Percentiles rank a stretch among this genome's conserved stretches.
Evolutionary conservation across 2,888 invertebrate species (phyloP).

Genomic region (Heliothis peltigera): DNA sequence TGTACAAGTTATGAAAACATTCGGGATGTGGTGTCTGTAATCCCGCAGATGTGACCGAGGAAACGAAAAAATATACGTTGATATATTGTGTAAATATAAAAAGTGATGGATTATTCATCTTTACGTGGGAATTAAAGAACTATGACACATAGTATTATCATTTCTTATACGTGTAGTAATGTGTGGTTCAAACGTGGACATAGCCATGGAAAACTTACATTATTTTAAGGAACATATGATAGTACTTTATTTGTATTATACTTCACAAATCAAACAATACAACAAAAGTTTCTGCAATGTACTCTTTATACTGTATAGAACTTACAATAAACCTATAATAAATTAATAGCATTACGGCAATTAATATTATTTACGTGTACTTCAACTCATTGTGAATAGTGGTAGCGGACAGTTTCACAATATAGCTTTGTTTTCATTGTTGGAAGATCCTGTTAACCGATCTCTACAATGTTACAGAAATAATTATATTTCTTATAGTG

Average conservation of each 20-base stretch:
- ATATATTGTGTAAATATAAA: slow-evolving; percentile 46
- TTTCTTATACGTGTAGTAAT: neutral
- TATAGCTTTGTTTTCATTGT: slow-evolving; percentile 17
- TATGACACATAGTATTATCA: neutral
- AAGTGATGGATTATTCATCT: slow-evolving; percentile 28
- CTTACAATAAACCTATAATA: neutral
- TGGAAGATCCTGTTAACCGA: slow-evolving; percentile 8
- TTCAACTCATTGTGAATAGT: neutral
- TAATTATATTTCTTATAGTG: slow-evolving; percentile 10
- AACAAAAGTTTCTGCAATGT: neutral
- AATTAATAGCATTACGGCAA: slow-evolving; percentile 6
- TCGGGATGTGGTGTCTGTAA: slow-evolving; percentile 63
- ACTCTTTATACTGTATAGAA: slow-evolving; percentile 2
- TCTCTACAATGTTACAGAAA: slow-evolving; percentile 14
- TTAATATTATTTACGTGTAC: neutral
- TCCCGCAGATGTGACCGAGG: slow-evolving; percentile 69
- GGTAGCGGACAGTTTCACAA: slow-evolving; percentile 12
- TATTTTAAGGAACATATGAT: too few relatives aligned
- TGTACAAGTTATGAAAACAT: slow-evolving; percentile 73
- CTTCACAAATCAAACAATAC: neutral
- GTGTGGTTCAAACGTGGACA: neutral
- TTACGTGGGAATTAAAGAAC: slow-evolving; percentile 4
- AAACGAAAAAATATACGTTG: slow-evolving; percentile 46
- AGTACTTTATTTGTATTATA: too few relatives aligned
- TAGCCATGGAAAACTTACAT: too few relatives aligned